phyloP scores from a whole-genome alignment of 2,797 vertebrate species.

The Microchirus variegatus region DNA sequence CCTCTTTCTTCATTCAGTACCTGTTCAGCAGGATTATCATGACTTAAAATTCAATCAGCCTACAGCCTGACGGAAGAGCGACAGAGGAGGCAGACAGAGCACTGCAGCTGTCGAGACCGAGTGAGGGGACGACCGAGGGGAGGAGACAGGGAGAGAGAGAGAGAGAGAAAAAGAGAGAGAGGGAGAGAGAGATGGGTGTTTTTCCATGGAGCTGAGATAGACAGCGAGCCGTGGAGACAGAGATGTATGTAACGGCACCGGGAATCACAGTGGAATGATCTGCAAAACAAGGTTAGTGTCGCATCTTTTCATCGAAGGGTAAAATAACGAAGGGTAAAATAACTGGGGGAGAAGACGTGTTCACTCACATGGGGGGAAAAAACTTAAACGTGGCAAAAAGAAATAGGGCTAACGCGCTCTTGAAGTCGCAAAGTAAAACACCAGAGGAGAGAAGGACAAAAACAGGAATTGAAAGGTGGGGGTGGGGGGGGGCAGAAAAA shows the following conservation, averaged over 20 bases:
- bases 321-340: too few species aligned
- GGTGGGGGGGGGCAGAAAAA: too few species aligned
- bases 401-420: conserved; percentile 27
- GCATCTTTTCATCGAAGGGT: conserved; percentile 53
- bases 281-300: conserved; percentile 75
- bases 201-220: conserved; percentile 68
- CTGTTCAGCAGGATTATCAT: conserved; percentile 79
- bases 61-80: conserved; percentile 67
- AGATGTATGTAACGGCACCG: conserved; percentile 65
- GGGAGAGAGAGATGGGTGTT: conserved; percentile 67
- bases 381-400: conserved; percentile 20
- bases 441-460: not conserved
- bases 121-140: conserved; percentile 51
- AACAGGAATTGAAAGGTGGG: not conserved
- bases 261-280: conserved; percentile 64
- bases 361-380: not conserved
- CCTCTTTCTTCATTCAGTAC: conserved; percentile 76
- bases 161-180: conserved; percentile 14
- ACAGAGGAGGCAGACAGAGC: conserved; percentile 66
- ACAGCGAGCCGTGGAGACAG: conserved; percentile 53
- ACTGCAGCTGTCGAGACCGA: conserved; percentile 75
- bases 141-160: conserved; percentile 37
- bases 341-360: not conserved
- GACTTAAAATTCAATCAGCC: conserved; percentile 82
- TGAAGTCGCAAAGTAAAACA: conserved; percentile 48